Evolutionary conservation across 2,888 invertebrate species (phyloP).

Genomic region (Trypoxylon attenuatum): DNA sequence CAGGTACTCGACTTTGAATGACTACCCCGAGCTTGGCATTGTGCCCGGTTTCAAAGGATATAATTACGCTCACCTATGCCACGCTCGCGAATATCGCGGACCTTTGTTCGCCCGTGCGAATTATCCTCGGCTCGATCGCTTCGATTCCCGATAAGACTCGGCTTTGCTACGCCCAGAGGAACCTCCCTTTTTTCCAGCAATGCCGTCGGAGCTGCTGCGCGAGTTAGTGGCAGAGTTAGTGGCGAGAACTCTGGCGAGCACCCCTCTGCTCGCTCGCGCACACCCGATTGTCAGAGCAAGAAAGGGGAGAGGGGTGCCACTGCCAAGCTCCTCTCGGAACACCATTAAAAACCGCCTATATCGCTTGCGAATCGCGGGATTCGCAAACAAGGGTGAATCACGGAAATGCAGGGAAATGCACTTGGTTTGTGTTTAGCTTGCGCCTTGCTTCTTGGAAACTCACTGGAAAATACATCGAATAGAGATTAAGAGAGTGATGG

Average conservation of each 20-base stretch:
- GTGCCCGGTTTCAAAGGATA: constrained; percentile 56
- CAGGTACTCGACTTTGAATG: constrained; percentile 64
- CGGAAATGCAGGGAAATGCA: no score
- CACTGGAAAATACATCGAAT: no score
- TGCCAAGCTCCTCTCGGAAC: no score
- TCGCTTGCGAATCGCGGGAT: no score
- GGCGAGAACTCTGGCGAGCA: no score
- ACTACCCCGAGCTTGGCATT: constrained; percentile 48
- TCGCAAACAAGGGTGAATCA: no score
- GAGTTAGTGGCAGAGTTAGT: no score
- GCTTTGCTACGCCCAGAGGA: constrained; percentile 14
- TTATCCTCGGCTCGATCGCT: constrained; percentile 59
- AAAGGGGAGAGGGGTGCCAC: not conserved
- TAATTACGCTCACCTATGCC: constrained; percentile 61
- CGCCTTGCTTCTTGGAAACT: no score
- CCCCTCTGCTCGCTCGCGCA: no score
- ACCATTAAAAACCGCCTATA: no score
- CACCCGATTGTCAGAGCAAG: not conserved
- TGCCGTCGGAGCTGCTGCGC: constrained; percentile 2
- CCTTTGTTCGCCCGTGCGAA: constrained; percentile 54
- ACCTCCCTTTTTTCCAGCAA: constrained; percentile 21
- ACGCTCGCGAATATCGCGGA: constrained; percentile 56
- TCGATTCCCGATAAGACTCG: constrained; percentile 58
- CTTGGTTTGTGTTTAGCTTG: no score
- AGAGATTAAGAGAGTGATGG: no score